A percentile compares a stretch with the other conserved stretches of the same genome.
Evolutionary conservation across 2,797 vertebrate species (phyloP).

Genomic region (Microctenopoma lineatum): DNA sequence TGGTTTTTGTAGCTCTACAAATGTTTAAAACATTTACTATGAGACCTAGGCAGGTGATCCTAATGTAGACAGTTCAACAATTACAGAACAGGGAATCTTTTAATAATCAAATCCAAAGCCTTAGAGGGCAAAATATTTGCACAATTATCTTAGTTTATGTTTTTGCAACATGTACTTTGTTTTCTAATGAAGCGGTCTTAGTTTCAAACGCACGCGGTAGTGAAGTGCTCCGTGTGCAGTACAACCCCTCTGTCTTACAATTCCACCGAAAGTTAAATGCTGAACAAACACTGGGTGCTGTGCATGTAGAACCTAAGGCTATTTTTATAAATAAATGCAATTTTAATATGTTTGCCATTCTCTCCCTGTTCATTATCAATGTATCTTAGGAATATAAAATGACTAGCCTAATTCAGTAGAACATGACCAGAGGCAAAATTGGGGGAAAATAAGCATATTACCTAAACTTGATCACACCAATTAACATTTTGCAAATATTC

Average conservation of each 20-base stretch:
- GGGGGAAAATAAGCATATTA: constrained; percentile 59
- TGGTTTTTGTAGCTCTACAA: too few relatives aligned
- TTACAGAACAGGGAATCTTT: constrained; percentile 5
- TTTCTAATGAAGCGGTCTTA: not conserved
- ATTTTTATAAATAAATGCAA: constrained; percentile 64
- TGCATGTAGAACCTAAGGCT: constrained; percentile 53
- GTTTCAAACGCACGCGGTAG: constrained; percentile 15
- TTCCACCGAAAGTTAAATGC: constrained; percentile 35
- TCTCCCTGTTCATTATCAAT: constrained; percentile 59
- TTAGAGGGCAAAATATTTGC: constrained; percentile 3
- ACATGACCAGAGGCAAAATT: constrained; percentile 47
- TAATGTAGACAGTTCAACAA: not conserved
- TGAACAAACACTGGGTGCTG: constrained; percentile 47
- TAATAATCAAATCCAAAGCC: constrained; percentile 1
- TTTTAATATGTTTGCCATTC: constrained; percentile 65
- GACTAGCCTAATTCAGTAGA: constrained; percentile 53
- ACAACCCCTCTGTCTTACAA: constrained; percentile 25
- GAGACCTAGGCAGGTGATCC: constrained; percentile 22
- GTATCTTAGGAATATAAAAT: constrained; percentile 59
- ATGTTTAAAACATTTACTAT: constrained; percentile 8
- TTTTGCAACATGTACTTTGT: not conserved
- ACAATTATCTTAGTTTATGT: constrained; percentile 6
- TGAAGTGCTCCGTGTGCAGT: constrained; percentile 13
- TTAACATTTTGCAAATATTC: constrained; percentile 43
- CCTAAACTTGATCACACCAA: constrained; percentile 49